Evolutionary conservation across 1,140 invertebrate species (phyloP).

Genomic region (Papilio glaucus): DNA sequence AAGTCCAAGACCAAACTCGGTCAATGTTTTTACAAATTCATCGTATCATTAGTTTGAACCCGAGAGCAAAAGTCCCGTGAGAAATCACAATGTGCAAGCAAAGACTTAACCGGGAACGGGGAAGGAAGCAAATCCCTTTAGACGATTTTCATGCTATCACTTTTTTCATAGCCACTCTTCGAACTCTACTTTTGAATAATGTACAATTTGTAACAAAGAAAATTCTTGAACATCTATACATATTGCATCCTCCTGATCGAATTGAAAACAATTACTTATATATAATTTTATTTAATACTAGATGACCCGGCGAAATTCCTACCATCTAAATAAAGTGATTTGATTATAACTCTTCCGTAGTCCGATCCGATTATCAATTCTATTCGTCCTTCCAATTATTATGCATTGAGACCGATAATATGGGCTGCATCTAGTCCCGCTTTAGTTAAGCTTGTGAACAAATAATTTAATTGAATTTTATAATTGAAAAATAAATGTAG

Average conservation of each 20-base stretch:
- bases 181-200: slow-evolving; percentile 10
- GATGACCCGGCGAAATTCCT: no score
- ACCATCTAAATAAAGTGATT: no score
- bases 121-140: slow-evolving; percentile 7
- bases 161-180: background rate
- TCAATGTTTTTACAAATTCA: slow-evolving; percentile 6
- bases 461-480: no score
- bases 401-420: no score
- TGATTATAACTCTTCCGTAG: no score
- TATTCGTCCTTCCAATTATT: no score
- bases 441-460: no score
- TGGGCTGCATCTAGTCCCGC: no score
- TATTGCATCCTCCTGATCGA: background rate
- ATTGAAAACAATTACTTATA: no score
- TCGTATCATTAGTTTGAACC: slow-evolving; percentile 15
- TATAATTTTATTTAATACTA: no score
- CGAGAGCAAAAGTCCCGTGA: slow-evolving; percentile 1
- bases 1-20: background rate
- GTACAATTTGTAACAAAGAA: background rate
- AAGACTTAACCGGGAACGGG: slow-evolving; percentile 17
- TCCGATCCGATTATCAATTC: no score
- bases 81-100: slow-evolving; percentile 20
- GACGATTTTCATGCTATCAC: slow-evolving; percentile 9
- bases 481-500: no score
- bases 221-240: background rate